A percentile compares a stretch with the other conserved stretches of the same genome.
Conservation (phyloP, 2,797 vertebrate genomes). For the Clamator glandarius region DNA sequence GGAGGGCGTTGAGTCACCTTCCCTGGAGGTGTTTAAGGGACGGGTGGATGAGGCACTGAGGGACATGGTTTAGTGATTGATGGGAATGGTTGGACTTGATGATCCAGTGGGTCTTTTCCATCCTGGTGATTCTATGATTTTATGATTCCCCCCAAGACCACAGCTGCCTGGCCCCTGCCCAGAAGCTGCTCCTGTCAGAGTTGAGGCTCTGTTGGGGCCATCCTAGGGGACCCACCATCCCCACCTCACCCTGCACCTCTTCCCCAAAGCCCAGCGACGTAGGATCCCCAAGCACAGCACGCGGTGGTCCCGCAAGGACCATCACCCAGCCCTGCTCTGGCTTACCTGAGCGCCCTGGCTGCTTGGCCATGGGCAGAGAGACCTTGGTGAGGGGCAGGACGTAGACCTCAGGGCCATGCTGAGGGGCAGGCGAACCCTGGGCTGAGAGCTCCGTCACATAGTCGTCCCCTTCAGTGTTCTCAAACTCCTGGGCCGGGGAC, state of each 20-base stretch:
- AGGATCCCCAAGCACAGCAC: accelerated
- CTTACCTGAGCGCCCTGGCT: constrained; percentile 91
- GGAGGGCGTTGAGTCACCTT: too few relatives aligned
- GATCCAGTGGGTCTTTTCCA: too few relatives aligned
- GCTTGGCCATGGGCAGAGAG: constrained; percentile 90
- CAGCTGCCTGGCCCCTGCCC: neutral
- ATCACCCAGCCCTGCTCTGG: accelerated
- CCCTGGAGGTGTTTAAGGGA: too few relatives aligned
- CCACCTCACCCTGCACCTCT: neutral
- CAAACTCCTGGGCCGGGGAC: constrained; percentile 87
- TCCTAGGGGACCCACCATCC: neutral
- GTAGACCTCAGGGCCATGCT: constrained; percentile 91
- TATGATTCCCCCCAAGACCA: too few relatives aligned
- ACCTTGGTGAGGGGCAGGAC: constrained; percentile 93
- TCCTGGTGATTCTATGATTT: too few relatives aligned
- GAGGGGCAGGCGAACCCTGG: constrained; percentile 86
- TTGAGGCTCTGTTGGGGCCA: accelerated
- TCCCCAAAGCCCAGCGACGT: accelerated
- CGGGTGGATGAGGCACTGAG: too few relatives aligned
- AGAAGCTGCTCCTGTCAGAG: neutral
- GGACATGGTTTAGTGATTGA: too few relatives aligned
- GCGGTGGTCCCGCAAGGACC: neutral
- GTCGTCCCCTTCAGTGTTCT: constrained; percentile 92
- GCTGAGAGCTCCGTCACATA: constrained; percentile 85
- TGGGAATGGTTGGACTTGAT: too few relatives aligned